Base-by-base conservation (phyloP, 2,888 invertebrate species). In the Drosophila paramelanica region DNA sequence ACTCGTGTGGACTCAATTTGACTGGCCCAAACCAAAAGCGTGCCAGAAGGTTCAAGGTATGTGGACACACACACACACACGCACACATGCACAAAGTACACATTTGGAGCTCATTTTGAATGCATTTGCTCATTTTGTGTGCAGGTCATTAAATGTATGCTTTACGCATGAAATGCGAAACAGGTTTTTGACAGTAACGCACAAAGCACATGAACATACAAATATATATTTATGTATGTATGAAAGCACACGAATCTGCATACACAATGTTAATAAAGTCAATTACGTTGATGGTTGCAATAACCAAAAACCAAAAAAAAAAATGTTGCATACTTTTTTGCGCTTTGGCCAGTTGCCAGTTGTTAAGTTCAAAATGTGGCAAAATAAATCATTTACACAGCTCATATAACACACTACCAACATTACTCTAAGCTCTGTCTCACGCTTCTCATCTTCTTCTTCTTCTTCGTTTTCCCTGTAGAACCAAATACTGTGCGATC, bases 401-500 rank as follows among this genome's bases (percentile, higher is more conserved):
- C 50, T 62, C 25, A 47, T 53, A 39, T 7, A 45, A 36, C 27
- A 46, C 23, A 39, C 7, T 2, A 14, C 14, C n/a, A 39, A 38
- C 45, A 10, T 45, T n/a, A 31, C 58, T n/a, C n/a, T 5, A 13
- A n/a, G 8, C 56, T 11, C 33, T 20, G 14, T 31, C 42, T 5
- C 42, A 5, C 45, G 14, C 25, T 14, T 36, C 14, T 1, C 2
- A n/a, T n/a, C 27, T 8, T 8, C n/a, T 5, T 49, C 14, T 8
- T 45, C 7, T 41, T 14, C 11, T 17, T n/a, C 11, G 23, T 5
- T 23, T 46, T 36, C 64, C 67, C 67, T 17, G 45, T 52, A 96
- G 94, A 98, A 98, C 94, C 97, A 97, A 93, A 97, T 98, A 93
- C 95, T 98, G 93, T 98, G 98, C 95, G 97, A 98, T 93, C 94